phyloP scores from a whole-genome alignment of 2,113 vertebrate genomes.

The Antechinus flavipes region DNA sequence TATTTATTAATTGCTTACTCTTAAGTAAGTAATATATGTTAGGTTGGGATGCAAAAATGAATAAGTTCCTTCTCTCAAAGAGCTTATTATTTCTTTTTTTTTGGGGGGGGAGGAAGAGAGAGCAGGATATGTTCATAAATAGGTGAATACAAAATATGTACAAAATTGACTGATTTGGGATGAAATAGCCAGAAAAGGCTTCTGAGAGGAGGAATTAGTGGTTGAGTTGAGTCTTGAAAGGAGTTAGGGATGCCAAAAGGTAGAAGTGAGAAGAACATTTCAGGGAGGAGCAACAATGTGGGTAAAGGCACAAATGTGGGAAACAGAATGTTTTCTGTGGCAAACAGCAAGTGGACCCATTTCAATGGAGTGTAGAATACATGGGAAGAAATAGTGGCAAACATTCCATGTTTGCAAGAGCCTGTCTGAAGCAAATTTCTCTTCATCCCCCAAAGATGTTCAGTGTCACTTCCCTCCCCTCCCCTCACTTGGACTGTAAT shows the following conservation, averaged over 20 bases:
- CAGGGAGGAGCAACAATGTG: background rate
- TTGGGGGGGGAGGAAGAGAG: background rate
- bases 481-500: background rate
- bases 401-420: background rate
- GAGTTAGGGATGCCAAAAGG: background rate
- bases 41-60: background rate
- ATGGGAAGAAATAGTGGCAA: background rate
- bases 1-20: background rate
- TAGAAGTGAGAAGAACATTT: background rate
- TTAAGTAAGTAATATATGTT: background rate
- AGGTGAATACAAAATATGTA: background rate
- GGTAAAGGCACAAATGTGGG: background rate
- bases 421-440: background rate
- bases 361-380: background rate
- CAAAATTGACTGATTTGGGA: background rate
- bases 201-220: background rate
- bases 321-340: background rate
- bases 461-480: background rate
- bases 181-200: background rate
- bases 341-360: background rate
- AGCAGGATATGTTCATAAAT: background rate
- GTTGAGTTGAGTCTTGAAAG: background rate
- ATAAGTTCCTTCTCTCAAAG: background rate
- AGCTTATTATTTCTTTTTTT: background rate
- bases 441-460: background rate